Evolutionary conservation across 2,888 invertebrate species (phyloP), one percentile per base, ranked within the genome.

Genomic region (Geotrupes spiniger): DNA sequence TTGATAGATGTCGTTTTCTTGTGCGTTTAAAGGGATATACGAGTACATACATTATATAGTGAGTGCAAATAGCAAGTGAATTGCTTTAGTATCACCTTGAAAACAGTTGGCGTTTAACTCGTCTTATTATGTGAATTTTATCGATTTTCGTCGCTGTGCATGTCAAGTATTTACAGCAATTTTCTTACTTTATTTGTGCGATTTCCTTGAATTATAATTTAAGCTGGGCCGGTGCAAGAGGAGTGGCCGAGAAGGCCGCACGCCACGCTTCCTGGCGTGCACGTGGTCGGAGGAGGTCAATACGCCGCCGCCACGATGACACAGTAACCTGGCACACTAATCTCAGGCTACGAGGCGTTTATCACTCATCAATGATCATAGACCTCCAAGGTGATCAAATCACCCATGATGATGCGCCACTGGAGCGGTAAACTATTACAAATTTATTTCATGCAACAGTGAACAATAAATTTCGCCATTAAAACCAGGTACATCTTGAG

Each of bases 251-350:
- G 36, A 17, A 39, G 31, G 27, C 21, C 33, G 42, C 57, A 56
- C 57, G 54, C 52, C 42, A 57, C 36, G 44, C 36, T 57, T 55
- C 57, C 55, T 56, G 54, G 42, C 52, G 53, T 53, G 52, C 49
- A 53, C 44, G 48, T 46, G 43, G 44, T 25, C 37, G 43, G 26
- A 27, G 43, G 46, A 50, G 53, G 52, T 52, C 55, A 50, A 52
- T 49, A 53, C 51, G 41, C 33, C 10, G 47, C 37, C 26, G 28
- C 26, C 42, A 33, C 42, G 17, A 56, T 60, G 61, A 58, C 61
- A 62, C 56, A 61, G 56, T 62, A 59, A 63, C 62, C 62, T 57
- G 56, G 50, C 54, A 52, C 52, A 59, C 54, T 56, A 60, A 59
- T 56, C 56, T 61, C 55, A 54, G 57, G 53, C 53, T 58, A 56